Evolutionary conservation across 2,888 invertebrate genomes (phyloP).

Genomic region (Chirona hameri): DNA sequence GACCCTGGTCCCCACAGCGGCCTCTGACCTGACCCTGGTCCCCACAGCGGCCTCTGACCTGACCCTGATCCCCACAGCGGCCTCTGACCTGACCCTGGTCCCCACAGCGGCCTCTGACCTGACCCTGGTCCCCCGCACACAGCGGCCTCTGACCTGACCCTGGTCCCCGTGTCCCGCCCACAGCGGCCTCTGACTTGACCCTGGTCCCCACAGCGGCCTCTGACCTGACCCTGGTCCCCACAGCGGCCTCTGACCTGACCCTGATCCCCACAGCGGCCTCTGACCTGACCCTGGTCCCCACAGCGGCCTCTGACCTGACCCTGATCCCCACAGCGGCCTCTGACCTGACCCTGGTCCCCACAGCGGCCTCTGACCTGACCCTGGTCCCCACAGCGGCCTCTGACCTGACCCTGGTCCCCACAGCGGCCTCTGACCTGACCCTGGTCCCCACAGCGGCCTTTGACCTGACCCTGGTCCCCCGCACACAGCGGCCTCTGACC

Average conservation of each 20-base stretch:
- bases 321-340: not conserved
- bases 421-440: too few relatives aligned
- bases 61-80: too few relatives aligned
- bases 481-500: slow-evolving; percentile 49
- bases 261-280: not conserved
- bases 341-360: not conserved
- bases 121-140: not conserved
- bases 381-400: not conserved
- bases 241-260: not conserved
- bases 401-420: not conserved
- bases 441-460: not conserved
- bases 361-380: not conserved
- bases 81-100: too few relatives aligned
- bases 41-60: slow-evolving; percentile 54
- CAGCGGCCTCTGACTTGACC: not conserved
- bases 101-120: not conserved
- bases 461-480: not conserved
- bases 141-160: not conserved
- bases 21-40: not conserved
- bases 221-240: not conserved
- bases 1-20: not conserved
- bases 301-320: too few relatives aligned
- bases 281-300: slow-evolving; percentile 83
- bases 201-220: too few relatives aligned
- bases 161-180: too few relatives aligned